Base-by-base conservation (phyloP, 2,888 invertebrate genomes). In the Diogma glabrata region DNA sequence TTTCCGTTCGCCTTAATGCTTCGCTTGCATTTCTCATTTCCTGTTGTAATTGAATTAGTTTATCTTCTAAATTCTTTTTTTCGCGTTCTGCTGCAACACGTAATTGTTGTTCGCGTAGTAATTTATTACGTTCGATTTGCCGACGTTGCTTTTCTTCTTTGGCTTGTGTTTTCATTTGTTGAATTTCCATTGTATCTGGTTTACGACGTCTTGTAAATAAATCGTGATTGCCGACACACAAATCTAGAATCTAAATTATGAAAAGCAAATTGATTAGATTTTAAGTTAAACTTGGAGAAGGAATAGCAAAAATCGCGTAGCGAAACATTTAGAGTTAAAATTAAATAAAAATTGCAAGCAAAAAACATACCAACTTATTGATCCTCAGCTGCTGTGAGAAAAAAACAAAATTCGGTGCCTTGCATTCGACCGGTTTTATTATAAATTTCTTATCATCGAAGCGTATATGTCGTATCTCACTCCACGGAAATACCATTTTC, bases 141-240 rank as follows among this genome's bases (percentile, higher is more conserved):
- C 70, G 61, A 2, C 71, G 81, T 75, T 79, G 92, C 76, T 84
- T 84, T 65, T 96, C 96, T 62, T 97, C 97, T 65, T 92, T 90
- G 3, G 97, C 96, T 62, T 97, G 96, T 0, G 93, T 87, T 70
- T 96, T 97, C 97, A 99, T 97, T 69, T 97, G 97, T 66, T 99
- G 97, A 33, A 97, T 87, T 69, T 99, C 97, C 87, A 99, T 94
- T 0, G 95, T 88, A 66, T 99, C 99, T 0, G 96, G 94, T 63
- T 94, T 94, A 53, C 97, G 76, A 50, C 99, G 74, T 56, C 95
- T 74, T 91, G 97, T 94, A 69, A 92, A 99, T 53, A 99, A 74
- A 71, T 97, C 96, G 67, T 99, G 97, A 70, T 97, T 97, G 23
- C 97, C 97, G 63, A 96, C 94, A 67, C 97, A 97, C 55, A 99